These are phyloP conservation scores for Drosophila sulfurigaster DNA, from an alignment of 1,140 invertebrate species.

Conservation along the genomic window DNA sequence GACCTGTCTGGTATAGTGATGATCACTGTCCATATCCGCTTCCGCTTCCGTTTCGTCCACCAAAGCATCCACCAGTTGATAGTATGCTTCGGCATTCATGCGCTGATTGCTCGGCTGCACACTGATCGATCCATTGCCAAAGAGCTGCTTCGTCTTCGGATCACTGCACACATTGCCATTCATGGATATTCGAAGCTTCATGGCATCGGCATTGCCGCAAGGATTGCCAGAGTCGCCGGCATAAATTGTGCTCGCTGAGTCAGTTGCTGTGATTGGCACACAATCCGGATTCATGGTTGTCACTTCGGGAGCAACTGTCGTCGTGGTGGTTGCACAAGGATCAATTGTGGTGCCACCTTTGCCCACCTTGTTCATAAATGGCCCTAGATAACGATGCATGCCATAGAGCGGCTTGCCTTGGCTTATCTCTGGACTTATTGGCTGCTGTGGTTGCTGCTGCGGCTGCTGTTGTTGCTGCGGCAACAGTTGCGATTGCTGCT, in stretches of 20 bases:
- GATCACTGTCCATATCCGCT: conserved; percentile 6
- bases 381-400: conserved; percentile 35
- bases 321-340: conserved; percentile 19
- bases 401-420: conserved; percentile 15
- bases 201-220: conserved; percentile 45
- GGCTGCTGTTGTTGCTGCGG: conserved; percentile 12
- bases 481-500: conserved; percentile 2
- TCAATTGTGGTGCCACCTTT: conserved; percentile 24
- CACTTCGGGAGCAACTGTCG: background rate
- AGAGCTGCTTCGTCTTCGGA: conserved; percentile 63
- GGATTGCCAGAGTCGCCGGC: background rate
- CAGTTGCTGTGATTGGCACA: conserved; percentile 24
- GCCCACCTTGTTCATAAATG: conserved; percentile 34
- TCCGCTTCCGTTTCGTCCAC: conserved; percentile 1
- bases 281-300: conserved; percentile 61
- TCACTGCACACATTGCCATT: conserved; percentile 69
- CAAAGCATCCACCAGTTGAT: background rate
- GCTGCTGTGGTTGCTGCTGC: conserved; percentile 12
- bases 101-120: conserved; percentile 37
- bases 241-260: background rate
- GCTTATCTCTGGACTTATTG: background rate
- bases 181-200: conserved; percentile 69
- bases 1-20: conserved; percentile 14
- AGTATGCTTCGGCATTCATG: background rate
- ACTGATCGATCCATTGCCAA: conserved; percentile 70